Base-by-base conservation (phyloP, 2,113 vertebrate species). In the Paracanthobrama guichenoti region DNA sequence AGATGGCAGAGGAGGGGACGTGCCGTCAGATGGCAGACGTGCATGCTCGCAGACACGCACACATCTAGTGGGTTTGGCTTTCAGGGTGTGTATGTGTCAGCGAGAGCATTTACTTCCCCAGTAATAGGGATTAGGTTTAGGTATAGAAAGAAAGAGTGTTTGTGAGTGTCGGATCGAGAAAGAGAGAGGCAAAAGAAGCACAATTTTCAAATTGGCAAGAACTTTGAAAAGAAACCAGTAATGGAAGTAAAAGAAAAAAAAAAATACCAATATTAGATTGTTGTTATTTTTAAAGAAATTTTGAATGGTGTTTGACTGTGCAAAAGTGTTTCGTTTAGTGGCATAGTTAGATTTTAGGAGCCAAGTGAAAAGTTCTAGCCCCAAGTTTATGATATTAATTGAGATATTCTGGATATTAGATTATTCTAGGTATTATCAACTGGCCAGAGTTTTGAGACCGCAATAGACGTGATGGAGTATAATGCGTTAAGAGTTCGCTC, bases 31-130 rank as follows among this genome's bases (percentile, higher is more conserved):
- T 46, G 60, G 78, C 78, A 80, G 39, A 48, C 42, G 66, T 14
- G 22, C 87, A 44, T 90, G 88, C 31, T 42, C 3, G 16, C 1
- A 80, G 85, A 88, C 88, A 91, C 53, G 85, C 82, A 93, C 90
- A 14, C 89, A 81, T 62, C 57, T 24, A 62, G 57, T 0, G 3
- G 62, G 28, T 62, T 79, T 46, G 31, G 42, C 28, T 57, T 46
- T 62, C 42, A 39, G 44, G 31, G 73, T 24, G 44, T 12, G 31
- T 42, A 22, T 89, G 71, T 67, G 60, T 50, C 60, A 67, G 26
- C 44, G 1, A 50, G 60, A 31, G 60, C 24, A 80, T 80, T 80
- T 28, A 67, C 44, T 80, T 80, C 42, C 18, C 24, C 7, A 14
- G 9, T 7, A 7, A 87, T 53, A 80, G 85, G 64, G 46, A 55